Evolutionary conservation across 2,113 vertebrate species (phyloP).

Genomic region (Proteles cristata): DNA sequence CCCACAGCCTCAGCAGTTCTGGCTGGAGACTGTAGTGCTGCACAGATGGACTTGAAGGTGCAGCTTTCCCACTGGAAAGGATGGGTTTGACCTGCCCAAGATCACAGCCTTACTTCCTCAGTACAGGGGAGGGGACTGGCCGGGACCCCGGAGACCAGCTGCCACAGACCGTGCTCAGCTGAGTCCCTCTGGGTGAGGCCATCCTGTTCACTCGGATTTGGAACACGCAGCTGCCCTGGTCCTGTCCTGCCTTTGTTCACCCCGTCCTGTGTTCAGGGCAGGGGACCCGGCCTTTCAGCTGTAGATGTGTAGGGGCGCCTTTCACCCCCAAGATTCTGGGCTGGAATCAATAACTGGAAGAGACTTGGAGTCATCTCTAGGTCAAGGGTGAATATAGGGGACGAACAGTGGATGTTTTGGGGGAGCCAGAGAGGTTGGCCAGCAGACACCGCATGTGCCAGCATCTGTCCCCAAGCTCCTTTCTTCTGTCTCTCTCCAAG

Average conservation of each 20-base stretch:
- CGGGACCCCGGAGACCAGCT: not conserved
- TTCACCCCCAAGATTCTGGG: not conserved
- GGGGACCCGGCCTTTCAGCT: not conserved
- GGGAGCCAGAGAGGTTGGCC: not conserved
- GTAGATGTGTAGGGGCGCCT: not conserved
- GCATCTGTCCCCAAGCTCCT: not conserved
- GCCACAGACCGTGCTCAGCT: not conserved
- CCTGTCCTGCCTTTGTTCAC: not conserved
- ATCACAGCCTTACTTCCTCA: not conserved
- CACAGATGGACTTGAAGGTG: not conserved
- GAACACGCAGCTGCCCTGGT: not conserved
- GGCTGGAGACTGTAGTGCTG: not conserved
- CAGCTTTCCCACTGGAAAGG: not conserved
- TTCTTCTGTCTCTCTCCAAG: not conserved
- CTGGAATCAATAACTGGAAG: not conserved
- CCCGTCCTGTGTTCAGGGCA: not conserved
- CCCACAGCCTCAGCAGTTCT: not conserved
- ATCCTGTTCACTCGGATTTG: fast-evolving
- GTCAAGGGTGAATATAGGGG: not conserved
- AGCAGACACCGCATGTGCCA: not conserved
- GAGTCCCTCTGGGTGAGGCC: not conserved
- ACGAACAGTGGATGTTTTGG: not conserved
- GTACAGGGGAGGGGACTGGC: not conserved
- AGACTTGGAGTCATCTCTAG: not conserved
- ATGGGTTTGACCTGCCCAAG: not conserved